Evolutionary conservation across 2,888 invertebrate species (phyloP), one percentile per base, ranked within the genome.

Genomic region (Tridacna crocea): DNA sequence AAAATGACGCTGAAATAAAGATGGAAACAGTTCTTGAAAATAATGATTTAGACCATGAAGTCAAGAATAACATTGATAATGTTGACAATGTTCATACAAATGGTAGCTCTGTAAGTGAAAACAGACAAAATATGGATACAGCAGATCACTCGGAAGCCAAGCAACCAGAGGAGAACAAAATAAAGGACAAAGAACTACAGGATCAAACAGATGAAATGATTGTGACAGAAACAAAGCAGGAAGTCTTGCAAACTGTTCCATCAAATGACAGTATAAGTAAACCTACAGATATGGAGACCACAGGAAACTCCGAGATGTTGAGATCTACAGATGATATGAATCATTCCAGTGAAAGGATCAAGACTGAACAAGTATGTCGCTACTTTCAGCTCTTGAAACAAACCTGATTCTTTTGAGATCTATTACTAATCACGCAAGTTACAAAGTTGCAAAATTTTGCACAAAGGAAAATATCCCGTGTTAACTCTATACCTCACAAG

Each of bases 1-100:
- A 70, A 51, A 24, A 51, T 51, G 26, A 47, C 26, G 11, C 26
- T 47, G 51, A 70, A 24, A 66, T 70, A 51, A 70, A 70, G 26
- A 51, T 17, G 24, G 70, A 70, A 51, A n/a, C 15, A 10, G 26
- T 36, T 36, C 36, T 36, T 36, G 36, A 36, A 2, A 36, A 8
- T 36, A 36, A 36, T 11, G 46, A 66, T 12, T 46, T 46, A 19
- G 66, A 66, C 24, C 1, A 1, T 6, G 22, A 24, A n/a, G 55
- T 55, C 19, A 55, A 55, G 55, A 55, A 55, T 19, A 11, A 55
- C 17, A 55, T 36, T 8, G 36, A 36, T 36, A 8, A 36, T 36
- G 36, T 36, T 36, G 36, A 36, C 36, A 36, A 36, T 36, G 8
- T 36, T 36, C 36, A 36, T 36, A 36, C 36, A 55, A 55, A 19